Evolutionary conservation across 2,888 invertebrate genomes (phyloP).

Genomic region (Callyntrura guangdongensis): DNA sequence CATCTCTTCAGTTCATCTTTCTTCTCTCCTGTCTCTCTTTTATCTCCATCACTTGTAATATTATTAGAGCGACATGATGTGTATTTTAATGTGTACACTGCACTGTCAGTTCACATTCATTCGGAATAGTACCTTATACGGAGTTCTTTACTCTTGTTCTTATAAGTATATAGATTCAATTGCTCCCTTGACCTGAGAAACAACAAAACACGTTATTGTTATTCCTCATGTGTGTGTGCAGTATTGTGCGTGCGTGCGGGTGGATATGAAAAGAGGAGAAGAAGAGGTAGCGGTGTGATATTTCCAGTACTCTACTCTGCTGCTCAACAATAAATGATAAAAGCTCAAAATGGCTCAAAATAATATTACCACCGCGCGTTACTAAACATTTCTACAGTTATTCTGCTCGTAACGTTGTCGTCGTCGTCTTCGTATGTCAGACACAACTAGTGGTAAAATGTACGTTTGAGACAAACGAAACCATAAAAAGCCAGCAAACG

Average conservation of each 20-base stretch:
- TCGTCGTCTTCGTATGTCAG: neutral
- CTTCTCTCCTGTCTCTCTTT: conserved; percentile 46
- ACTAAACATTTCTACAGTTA: conserved; percentile 44
- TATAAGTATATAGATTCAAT: conserved; percentile 45
- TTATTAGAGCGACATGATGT: conserved; percentile 71
- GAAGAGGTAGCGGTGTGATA: conserved; percentile 14
- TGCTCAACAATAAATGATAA: conserved; percentile 13
- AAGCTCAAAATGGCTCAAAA: conserved; percentile 35
- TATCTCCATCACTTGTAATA: conserved; percentile 68
- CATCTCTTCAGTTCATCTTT: conserved; percentile 35
- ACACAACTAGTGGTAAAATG: conserved; percentile 39
- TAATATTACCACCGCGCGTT: conserved; percentile 21
- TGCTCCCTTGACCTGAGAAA: conserved; percentile 74
- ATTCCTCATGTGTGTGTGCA: conserved; percentile 54
- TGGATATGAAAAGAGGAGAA: conserved; percentile 18
- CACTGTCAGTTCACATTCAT: too few relatives aligned
- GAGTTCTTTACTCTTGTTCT: neutral
- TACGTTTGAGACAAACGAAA: conserved; percentile 10
- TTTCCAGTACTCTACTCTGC: neutral
- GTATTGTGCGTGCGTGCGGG: conserved; percentile 30
- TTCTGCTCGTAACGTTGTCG: neutral
- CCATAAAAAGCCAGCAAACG: conserved; percentile 17
- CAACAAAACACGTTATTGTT: conserved; percentile 68
- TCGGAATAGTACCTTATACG: neutral
- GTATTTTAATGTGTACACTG: conserved; percentile 68